phyloP scores from a whole-genome alignment of 64 coral and sea anemone species.

The Montipora efflorescens region DNA sequence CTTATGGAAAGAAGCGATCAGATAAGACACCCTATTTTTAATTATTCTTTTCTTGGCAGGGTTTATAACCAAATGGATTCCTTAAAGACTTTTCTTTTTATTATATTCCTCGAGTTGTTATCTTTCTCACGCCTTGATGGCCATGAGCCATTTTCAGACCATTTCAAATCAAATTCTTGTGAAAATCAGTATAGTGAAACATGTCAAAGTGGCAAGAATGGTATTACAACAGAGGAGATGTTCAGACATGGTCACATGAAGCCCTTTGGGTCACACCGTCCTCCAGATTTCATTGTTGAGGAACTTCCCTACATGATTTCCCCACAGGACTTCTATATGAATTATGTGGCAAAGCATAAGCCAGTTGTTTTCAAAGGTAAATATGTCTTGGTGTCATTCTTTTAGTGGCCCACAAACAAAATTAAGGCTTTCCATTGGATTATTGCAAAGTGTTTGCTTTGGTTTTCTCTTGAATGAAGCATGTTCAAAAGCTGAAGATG shows the following conservation, averaged over 20 bases:
- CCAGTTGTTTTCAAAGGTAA: constrained; percentile 97
- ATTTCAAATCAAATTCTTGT: constrained; percentile 44
- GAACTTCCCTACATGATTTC: constrained; percentile 96
- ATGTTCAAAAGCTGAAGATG: too few species aligned
- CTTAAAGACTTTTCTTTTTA: background rate
- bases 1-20: background rate
- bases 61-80: background rate
- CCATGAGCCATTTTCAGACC: constrained; percentile 17
- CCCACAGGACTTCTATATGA: constrained; percentile 97
- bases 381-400: background rate
- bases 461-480: too few species aligned
- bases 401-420: too few species aligned
- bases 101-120: constrained; percentile 51
- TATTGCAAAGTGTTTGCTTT: too few species aligned
- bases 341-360: constrained; percentile 98
- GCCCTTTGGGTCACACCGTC: constrained; percentile 97
- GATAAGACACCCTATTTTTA: background rate
- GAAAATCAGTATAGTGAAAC: constrained; percentile 46
- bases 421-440: too few species aligned
- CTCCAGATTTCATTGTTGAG: constrained; percentile 89
- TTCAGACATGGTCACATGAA: constrained; percentile 91
- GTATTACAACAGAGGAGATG: constrained; percentile 81
- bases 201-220: constrained; percentile 27
- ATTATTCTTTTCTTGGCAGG: background rate
- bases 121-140: background rate